Percentiles rank a stretch among this genome's conserved stretches.
Conservation (phyloP, 1,140 invertebrate genomes). For the Cydia strobilella region DNA sequence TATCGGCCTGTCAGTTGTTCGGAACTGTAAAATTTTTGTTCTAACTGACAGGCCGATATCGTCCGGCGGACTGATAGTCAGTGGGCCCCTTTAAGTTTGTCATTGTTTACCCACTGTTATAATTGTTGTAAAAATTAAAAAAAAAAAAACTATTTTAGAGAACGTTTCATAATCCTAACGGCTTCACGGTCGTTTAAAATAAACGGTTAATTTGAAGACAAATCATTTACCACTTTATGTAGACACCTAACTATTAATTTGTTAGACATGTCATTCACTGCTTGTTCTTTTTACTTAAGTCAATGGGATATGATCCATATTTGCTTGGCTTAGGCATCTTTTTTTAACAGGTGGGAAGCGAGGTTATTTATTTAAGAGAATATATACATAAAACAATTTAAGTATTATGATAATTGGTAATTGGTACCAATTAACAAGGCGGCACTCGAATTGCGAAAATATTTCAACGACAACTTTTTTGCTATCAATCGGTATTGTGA, state of each 20-base stretch:
- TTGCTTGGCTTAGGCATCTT: background rate
- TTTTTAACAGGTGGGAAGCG: conserved; percentile 5
- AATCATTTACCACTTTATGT: conserved; percentile 6
- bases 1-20: no score
- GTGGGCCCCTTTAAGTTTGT: no score
- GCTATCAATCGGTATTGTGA: no score
- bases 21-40: no score
- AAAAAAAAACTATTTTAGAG: background rate
- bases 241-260: conserved; percentile 18
- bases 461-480: no score
- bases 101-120: no score
- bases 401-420: background rate
- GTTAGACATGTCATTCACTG: background rate
- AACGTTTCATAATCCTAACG: background rate
- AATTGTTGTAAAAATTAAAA: no score
- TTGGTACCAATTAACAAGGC: background rate
- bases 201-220: conserved; percentile 27
- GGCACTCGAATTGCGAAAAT: no score
- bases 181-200: conserved; percentile 12
- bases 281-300: background rate
- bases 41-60: no score
- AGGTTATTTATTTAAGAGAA: background rate
- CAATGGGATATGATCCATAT: background rate
- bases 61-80: no score
- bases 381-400: background rate